A percentile compares a stretch with the other conserved stretches of the same genome.
Evolutionary conservation across 2,797 vertebrate species (phyloP).

Genomic region (Etheostoma nigrum): DNA sequence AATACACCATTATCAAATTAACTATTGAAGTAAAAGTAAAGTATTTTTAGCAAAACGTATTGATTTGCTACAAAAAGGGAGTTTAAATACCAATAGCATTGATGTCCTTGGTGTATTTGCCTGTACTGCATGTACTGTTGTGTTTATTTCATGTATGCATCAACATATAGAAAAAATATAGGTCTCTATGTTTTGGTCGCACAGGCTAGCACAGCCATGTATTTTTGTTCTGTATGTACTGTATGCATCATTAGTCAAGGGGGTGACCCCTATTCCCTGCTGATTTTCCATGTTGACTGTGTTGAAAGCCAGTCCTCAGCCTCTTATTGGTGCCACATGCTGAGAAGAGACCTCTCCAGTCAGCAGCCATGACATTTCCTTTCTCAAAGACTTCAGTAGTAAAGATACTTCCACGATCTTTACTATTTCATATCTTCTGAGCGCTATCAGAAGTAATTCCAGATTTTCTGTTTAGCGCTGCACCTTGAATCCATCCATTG

Average conservation of each 20-base stretch:
- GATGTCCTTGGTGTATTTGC: not conserved
- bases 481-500: constrained; percentile 47
- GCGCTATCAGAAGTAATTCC: constrained; percentile 14
- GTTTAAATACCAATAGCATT: not conserved
- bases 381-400: constrained; percentile 16
- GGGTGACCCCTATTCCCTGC: constrained; percentile 42
- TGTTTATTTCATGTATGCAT: constrained; percentile 1
- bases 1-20: not conserved
- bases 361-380: constrained; percentile 44
- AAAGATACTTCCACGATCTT: constrained; percentile 30
- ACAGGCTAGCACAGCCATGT: constrained; percentile 11
- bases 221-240: constrained; percentile 46
- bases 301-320: constrained; percentile 61
- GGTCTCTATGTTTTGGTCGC: constrained; percentile 33
- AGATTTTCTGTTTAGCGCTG: constrained; percentile 7
- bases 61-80: not conserved
- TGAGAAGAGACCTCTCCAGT: constrained; percentile 57
- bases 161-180: constrained; percentile 11
- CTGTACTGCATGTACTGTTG: not conserved
- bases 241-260: constrained; percentile 37
- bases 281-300: constrained; percentile 60
- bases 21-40: too few species aligned
- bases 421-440: constrained; percentile 24
- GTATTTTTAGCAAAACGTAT: not conserved
- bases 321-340: constrained; percentile 79